Percentiles rank a stretch among this genome's conserved stretches.
These are phyloP conservation scores for Galeopsomyia nigrocyanea DNA, from an alignment of 2,888 invertebrate species.

Conservation along the genomic window DNA sequence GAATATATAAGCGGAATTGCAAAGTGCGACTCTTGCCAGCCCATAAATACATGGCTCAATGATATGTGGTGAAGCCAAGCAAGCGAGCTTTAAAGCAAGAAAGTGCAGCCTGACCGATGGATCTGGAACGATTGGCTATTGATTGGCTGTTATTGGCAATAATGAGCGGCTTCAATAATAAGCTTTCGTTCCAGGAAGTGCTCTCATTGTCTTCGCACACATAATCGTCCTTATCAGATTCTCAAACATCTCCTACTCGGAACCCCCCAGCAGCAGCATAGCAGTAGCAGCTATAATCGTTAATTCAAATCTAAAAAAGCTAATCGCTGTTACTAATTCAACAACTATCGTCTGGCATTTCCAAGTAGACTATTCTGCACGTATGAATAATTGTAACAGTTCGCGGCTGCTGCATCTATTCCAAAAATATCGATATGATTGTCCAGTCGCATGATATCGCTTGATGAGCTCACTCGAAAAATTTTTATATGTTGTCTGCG, in stretches of 20 bases:
- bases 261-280: no score
- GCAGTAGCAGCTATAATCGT: no score
- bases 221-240: no score
- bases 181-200: conserved; percentile 52
- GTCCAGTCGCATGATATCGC: background rate
- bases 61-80: no score
- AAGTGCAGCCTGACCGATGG: no score
- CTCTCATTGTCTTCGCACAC: background rate
- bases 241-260: no score
- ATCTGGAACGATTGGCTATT: conserved; percentile 29
- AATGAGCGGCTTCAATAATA: conserved; percentile 49
- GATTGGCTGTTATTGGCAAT: conserved; percentile 46
- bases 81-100: no score
- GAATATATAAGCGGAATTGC: conserved; percentile 31
- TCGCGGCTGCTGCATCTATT: no score
- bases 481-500: no score
- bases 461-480: background rate
- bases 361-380: no score
- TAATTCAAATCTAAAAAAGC: no score
- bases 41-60: conserved; percentile 24
- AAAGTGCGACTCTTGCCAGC: conserved; percentile 20
- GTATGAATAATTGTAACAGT: background rate
- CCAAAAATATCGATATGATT: no score
- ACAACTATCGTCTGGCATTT: conserved; percentile 5
- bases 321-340: conserved; percentile 20